Base-by-base conservation (phyloP, 2,797 vertebrate genomes). In the Kryptopterus vitreolus region DNA sequence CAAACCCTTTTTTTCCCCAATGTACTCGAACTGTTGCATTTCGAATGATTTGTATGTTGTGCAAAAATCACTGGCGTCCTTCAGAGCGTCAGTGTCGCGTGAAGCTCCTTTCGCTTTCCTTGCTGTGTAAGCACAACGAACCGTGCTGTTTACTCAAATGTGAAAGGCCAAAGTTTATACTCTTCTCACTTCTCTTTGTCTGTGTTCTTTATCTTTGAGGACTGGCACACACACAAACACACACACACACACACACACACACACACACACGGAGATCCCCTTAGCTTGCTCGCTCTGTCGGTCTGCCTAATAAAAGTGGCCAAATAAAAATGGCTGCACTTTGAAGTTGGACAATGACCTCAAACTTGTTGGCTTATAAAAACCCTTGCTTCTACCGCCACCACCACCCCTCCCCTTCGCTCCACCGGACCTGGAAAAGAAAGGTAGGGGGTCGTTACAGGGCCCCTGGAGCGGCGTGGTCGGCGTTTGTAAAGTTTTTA, bases 271-370 rank as follows among this genome's bases (percentile, higher is more conserved):
- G 15, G 29, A 12, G 50, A 77, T 31, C 62, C 62, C 57, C 46
- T 50, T 20, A 16, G 0, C 4, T 62, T 26, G 29, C 26, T 4
- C 11, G 12, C 31, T 59, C 38, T 0, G 87, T 87, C 87, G 89
- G 74, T 83, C 72, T 61, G 61, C 53, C 24, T 86, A 80, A 77
- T 91, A 90, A 92, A 93, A 87, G 78, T 68, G 50, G 74, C 66
- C 81, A 86, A 72, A 76, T 91, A 88, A 69, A 79, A 70, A 48
- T 68, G 33, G 35, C 26, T 79, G 9, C 50, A 3, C 59, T 92
- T 92, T 93, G 89, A 93, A 90, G 89, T 85, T 82, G 83, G 90
- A 90, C 89, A 89, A 88, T 91, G 89, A 92, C 89, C 91, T 92
- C 85, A 79, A 90, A 90, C 89, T 89, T 92, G 90, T 88, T 87